Percentiles rank a stretch among this genome's conserved stretches.
phyloP scores from a whole-genome alignment of 92 coral and sea anemone species.

The Parazoanthus darwini region DNA sequence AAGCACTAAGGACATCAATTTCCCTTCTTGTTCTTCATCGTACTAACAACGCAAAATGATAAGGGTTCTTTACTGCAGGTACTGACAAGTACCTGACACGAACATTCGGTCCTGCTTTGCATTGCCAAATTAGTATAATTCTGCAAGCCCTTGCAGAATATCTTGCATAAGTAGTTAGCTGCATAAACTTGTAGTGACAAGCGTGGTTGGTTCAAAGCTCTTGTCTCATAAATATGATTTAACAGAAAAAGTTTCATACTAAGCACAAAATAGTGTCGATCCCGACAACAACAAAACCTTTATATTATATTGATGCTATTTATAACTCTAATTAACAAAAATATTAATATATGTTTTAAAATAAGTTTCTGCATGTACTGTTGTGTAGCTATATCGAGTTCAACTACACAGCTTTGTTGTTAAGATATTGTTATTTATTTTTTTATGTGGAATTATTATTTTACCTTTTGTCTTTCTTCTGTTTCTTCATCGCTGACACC shows the following conservation, averaged over 20 bases:
- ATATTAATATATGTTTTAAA: neutral
- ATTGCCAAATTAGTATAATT: too few relatives aligned
- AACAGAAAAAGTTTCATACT: neutral
- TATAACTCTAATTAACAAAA: neutral
- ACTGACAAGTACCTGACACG: too few relatives aligned
- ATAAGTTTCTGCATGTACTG: too few relatives aligned
- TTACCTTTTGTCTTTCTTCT: constrained; percentile 8
- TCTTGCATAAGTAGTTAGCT: neutral
- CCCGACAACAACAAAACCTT: neutral
- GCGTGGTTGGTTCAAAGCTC: neutral
- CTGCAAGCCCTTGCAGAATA: neutral
- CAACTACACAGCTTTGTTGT: neutral
- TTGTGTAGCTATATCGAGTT: neutral
- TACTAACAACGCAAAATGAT: too few relatives aligned
- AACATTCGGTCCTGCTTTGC: too few relatives aligned
- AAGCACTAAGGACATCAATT: too few relatives aligned
- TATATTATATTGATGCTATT: neutral
- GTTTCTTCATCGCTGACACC: neutral
- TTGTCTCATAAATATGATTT: neutral
- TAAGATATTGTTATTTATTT: neutral
- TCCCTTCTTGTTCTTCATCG: neutral
- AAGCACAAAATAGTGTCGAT: neutral
- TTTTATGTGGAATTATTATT: neutral
- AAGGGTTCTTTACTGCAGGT: neutral
- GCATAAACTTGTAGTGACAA: neutral